Evolutionary conservation across 2,888 invertebrate genomes (phyloP), one percentile per base, ranked within the genome.

Genomic region (Trimorus sp.): DNA sequence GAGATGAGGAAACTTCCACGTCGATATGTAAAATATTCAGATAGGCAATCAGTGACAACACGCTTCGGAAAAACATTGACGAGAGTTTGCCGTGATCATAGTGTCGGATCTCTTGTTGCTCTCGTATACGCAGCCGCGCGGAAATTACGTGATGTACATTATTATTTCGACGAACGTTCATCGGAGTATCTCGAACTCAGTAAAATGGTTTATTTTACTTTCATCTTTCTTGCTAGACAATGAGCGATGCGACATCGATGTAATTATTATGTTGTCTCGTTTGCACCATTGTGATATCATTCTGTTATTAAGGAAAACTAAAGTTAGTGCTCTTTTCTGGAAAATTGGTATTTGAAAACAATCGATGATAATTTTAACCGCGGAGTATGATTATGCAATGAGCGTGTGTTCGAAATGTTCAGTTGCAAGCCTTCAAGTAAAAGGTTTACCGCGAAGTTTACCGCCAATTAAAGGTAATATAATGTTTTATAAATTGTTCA

Each of bases 61-160:
- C 48, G 69, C 73, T 53, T 68, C 77, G 70, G 74, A 65, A 78
- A 82, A 78, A 82, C 70, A 82, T 82, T 60, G 78, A 77, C 56
- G 66, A 65, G 63, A 65, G 59, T 74, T 69, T 65, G 63, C 71
- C 78, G 71, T 66, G 78, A 71, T 66, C 66, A 66, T 15, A 60
- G 63, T 70, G 51, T 62, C 40, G 73, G 81, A 81, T 81, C 68
- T 59, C 63, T 56, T 49, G 16, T 14, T 76, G 71, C 62, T 62
- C 56, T 79, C 65, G 48, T 38, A 36, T 51, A 40, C 26, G 26
- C 51, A 63, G 54, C 62, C 66, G 45, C 16, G 73, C 60, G 63
- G 12, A 38, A 68, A 70, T 77, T 77, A 73, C 15, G 60, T 40
- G 60, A 66, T 59, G 8, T 51, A 12, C 51, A 51, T 14, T 51